These are phyloP conservation scores for Chrysopa pallens DNA, from an alignment of 1,140 invertebrate genomes.

Conservation along the genomic window DNA sequence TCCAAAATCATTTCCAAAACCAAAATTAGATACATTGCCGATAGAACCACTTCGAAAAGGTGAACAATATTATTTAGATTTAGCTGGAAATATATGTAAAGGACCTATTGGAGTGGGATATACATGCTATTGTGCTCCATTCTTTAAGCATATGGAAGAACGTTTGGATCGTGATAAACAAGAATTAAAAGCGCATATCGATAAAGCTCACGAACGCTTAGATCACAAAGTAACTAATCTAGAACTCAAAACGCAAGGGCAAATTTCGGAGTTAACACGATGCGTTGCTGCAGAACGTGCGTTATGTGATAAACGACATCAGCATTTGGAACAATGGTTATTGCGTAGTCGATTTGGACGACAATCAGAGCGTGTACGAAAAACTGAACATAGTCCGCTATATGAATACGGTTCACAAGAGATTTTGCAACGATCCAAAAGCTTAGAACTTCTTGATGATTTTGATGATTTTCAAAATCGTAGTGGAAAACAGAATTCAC, in stretches of 20 bases:
- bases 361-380: conserved; percentile 32
- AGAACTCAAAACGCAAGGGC: conserved; percentile 57
- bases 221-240: conserved; percentile 66
- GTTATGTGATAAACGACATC: conserved; percentile 40
- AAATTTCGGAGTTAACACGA: conserved; percentile 51
- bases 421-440: conserved; percentile 40
- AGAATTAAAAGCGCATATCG: conserved; percentile 67
- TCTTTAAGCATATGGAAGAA: conserved; percentile 74
- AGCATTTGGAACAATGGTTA: conserved; percentile 49
- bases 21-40: conserved; percentile 67
- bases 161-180: conserved; percentile 69
- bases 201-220: conserved; percentile 59
- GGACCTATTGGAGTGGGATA: conserved; percentile 79
- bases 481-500: conserved; percentile 15
- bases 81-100: conserved; percentile 92
- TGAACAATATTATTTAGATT: conserved; percentile 85
- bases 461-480: conserved; percentile 18
- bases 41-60: conserved; percentile 70
- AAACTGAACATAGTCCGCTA: conserved; percentile 31
- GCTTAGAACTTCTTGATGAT: conserved; percentile 37
- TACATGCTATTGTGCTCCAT: conserved; percentile 54
- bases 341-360: conserved; percentile 35
- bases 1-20: conserved; percentile 62
- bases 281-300: conserved; percentile 42
- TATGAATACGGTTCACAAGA: conserved; percentile 13